Evolutionary conservation across 2,888 invertebrate genomes (phyloP).

Genomic region (Oscheius myriophilus): DNA sequence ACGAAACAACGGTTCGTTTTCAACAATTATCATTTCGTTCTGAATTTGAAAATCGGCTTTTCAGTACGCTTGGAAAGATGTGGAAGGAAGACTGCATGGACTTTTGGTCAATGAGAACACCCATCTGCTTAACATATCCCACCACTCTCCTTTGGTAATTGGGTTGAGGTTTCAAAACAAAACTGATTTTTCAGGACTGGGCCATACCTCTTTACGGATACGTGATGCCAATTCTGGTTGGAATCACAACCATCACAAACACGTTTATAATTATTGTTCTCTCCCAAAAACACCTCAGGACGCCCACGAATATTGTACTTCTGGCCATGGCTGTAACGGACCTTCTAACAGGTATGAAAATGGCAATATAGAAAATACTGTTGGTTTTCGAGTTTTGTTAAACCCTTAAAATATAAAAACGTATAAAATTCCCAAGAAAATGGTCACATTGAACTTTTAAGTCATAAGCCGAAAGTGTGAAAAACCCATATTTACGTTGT

Average conservation of each 20-base stretch:
- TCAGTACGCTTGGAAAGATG: too few species aligned
- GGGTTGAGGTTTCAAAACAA: background rate
- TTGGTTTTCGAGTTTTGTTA: too few species aligned
- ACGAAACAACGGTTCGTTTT: too few species aligned
- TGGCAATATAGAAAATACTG: background rate
- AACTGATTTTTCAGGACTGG: constrained; percentile 41
- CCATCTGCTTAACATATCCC: constrained; percentile 9
- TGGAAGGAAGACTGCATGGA: background rate
- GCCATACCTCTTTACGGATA: constrained; percentile 61
- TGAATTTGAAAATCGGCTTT: too few species aligned
- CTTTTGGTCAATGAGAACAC: constrained; percentile 10
- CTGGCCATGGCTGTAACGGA: constrained; percentile 65
- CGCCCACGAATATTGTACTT: constrained; percentile 64
- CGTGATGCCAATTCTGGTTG: constrained; percentile 54
- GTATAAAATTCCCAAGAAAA: too few species aligned
- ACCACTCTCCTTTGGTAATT: constrained; percentile 19
- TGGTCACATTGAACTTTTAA: too few species aligned
- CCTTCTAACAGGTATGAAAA: constrained; percentile 55
- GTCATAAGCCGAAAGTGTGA: too few species aligned
- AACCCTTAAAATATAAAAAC: too few species aligned
- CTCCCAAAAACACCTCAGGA: constrained; percentile 61
- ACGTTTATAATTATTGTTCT: constrained; percentile 51
- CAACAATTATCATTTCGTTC: too few species aligned
- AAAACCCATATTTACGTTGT: too few species aligned
- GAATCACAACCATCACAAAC: constrained; percentile 54